These are phyloP conservation scores for Procavia capensis DNA, from an alignment of 2,113 vertebrate genomes.

Conservation along the genomic window DNA sequence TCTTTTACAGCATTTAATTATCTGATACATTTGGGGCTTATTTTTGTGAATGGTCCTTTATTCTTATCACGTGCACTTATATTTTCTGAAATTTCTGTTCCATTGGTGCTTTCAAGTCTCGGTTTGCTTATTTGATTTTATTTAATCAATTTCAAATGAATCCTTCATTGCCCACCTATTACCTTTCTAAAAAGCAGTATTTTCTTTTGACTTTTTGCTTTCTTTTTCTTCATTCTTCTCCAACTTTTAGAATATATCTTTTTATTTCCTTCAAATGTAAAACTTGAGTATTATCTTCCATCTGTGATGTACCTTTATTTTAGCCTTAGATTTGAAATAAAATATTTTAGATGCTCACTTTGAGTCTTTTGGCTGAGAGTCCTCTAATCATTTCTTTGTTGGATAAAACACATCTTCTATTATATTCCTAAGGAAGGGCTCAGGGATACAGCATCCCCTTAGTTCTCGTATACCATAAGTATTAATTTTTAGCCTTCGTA, in stretches of 20 bases:
- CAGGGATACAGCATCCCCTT: neutral
- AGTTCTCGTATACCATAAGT: neutral
- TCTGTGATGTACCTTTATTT: neutral
- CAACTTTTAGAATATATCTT: neutral
- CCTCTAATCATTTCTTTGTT: neutral
- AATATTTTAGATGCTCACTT: neutral
- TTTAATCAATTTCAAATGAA: neutral
- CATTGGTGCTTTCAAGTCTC: neutral
- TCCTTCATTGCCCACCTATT: neutral
- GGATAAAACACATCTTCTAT: neutral
- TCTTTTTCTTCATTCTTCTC: neutral
- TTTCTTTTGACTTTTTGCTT: neutral
- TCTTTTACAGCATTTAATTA: too few relatives aligned
- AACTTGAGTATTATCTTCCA: neutral
- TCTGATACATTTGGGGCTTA: too few relatives aligned
- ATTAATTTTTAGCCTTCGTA: neutral
- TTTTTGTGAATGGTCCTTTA: too few relatives aligned
- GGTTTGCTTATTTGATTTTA: neutral
- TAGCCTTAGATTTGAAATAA: neutral
- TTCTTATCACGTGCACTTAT: too few relatives aligned
- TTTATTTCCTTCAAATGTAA: neutral
- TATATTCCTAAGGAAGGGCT: neutral
- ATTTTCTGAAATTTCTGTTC: too few relatives aligned
- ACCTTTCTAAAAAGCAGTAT: neutral
- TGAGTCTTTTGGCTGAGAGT: neutral